Conservation (phyloP, 2,888 invertebrate species). For the Belgica antarctica region DNA sequence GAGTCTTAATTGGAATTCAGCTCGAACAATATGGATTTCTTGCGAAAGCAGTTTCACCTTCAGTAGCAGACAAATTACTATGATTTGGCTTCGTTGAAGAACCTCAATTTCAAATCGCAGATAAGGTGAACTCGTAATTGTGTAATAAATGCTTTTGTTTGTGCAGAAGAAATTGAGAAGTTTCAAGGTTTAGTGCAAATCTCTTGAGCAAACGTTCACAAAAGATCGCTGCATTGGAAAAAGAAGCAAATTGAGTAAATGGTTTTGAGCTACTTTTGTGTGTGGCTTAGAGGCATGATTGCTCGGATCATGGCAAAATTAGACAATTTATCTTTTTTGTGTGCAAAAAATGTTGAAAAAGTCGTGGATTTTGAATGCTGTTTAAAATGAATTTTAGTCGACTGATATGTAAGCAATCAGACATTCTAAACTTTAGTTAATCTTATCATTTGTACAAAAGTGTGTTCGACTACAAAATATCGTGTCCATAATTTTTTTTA, state of each 20-base stretch:
- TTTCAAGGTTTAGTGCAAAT: slow-evolving; percentile 14
- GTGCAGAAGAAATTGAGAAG: slow-evolving; percentile 15
- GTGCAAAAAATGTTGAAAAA: no score
- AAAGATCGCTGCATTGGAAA: no score
- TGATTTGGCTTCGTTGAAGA: background rate
- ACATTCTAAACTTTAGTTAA: no score
- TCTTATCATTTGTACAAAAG: no score
- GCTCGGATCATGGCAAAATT: slow-evolving; percentile 5
- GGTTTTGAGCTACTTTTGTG: slow-evolving; percentile 32
- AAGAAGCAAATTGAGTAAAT: background rate
- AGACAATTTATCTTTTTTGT: slow-evolving; percentile 15
- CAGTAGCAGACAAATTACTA: slow-evolving; percentile 14
- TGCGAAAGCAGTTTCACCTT: slow-evolving; percentile 3
- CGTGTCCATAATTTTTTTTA: no score
- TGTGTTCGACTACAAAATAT: no score
- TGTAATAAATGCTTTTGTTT: background rate
- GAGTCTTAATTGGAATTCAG: slow-evolving; percentile 19
- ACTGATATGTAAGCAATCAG: no score
- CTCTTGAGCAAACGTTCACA: background rate
- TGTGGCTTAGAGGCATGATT: slow-evolving; percentile 15
- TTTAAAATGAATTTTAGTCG: no score
- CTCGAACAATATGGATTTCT: background rate
- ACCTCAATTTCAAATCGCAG: slow-evolving; percentile 17
- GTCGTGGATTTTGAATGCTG: no score
- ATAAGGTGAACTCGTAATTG: slow-evolving; percentile 14